phyloP scores from a whole-genome alignment of 2,113 vertebrate genomes.

The Tupaia chinensis region DNA sequence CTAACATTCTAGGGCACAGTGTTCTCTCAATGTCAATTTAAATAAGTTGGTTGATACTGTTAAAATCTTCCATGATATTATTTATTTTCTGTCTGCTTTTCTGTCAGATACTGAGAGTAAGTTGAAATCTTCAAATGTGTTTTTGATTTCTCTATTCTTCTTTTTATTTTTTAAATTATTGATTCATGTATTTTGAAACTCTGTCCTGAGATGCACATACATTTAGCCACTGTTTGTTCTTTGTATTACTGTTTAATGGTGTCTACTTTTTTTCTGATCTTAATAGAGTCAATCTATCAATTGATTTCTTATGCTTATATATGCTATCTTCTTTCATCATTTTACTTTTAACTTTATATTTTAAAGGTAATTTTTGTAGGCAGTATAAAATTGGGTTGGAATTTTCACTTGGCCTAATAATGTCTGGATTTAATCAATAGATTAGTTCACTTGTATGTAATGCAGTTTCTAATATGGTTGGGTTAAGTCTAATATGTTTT shows the following conservation, averaged over 20 bases:
- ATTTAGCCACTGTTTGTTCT: neutral
- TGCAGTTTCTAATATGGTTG: neutral
- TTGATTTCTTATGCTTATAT: neutral
- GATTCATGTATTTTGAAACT: neutral
- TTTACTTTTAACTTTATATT: neutral
- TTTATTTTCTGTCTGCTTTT: neutral
- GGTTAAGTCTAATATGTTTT: neutral
- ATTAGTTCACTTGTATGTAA: neutral
- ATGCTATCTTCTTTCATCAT: neutral
- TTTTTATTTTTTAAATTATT: neutral
- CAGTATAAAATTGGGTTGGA: neutral
- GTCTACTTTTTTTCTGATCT: neutral
- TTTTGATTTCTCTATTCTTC: neutral
- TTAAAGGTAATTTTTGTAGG: neutral
- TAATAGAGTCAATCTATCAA: neutral
- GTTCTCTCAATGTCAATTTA: constrained; percentile 20
- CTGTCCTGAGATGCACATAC: neutral
- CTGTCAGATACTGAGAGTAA: neutral
- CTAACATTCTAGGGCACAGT: neutral
- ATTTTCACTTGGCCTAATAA: neutral
- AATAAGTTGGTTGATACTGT: neutral
- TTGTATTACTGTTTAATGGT: neutral
- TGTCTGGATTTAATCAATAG: neutral
- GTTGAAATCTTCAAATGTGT: neutral
- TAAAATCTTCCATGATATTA: neutral